Evolutionary conservation across 2,888 invertebrate genomes (phyloP).

Genomic region (Biston betularia): DNA sequence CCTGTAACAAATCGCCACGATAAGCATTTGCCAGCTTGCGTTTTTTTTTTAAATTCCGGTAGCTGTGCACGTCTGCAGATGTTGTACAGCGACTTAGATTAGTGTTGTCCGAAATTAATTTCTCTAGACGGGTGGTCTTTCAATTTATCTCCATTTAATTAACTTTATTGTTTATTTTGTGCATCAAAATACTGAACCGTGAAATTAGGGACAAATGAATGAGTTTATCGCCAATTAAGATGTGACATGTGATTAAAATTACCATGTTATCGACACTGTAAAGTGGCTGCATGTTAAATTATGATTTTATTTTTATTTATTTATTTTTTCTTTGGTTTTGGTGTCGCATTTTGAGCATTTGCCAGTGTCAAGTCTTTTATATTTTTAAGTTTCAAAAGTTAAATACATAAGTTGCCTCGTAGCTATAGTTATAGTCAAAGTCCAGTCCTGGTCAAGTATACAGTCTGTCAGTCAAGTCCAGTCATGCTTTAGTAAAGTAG

Average conservation of each 20-base stretch:
- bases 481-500: too few species aligned
- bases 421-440: too few species aligned
- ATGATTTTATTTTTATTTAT: conserved; percentile 15
- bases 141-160: conserved; percentile 27
- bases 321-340: too few species aligned
- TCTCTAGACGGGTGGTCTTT: conserved; percentile 23
- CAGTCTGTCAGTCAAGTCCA: too few species aligned
- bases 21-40: not conserved
- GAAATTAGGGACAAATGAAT: conserved; percentile 18
- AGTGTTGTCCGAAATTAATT: conserved; percentile 19
- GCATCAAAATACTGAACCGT: conserved; percentile 12
- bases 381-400: too few species aligned
- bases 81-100: conserved; percentile 14
- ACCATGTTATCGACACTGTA: not conserved
- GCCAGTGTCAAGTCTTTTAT: too few species aligned
- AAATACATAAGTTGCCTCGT: too few species aligned
- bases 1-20: not conserved
- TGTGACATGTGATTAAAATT: conserved; percentile 14
- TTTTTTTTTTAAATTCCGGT: conserved; percentile 25
- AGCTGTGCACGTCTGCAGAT: conserved; percentile 17
- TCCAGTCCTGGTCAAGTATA: too few species aligned
- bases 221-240: conserved; percentile 17
- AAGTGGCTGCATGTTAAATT: conserved; percentile 1
- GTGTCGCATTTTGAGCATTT: too few species aligned
- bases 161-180: conserved; percentile 18